A percentile compares a stretch with the other conserved stretches of the same genome.
Conservation (phyloP, 2,888 invertebrate species). For the Vesta saturnalis region DNA sequence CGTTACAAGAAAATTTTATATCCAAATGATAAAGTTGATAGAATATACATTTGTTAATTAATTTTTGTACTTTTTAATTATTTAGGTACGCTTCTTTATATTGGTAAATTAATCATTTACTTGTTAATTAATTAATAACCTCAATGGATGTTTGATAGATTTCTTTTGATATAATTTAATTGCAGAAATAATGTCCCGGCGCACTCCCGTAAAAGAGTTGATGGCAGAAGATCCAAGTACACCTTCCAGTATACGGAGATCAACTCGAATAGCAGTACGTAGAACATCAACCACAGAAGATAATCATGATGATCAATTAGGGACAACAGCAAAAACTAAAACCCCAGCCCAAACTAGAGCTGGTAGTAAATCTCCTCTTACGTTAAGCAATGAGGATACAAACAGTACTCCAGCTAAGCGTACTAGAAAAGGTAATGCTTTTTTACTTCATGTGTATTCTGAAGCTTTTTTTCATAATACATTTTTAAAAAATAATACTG, state of each 20-base stretch:
- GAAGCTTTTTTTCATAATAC: neutral
- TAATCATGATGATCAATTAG: neutral
- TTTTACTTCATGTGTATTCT: no score
- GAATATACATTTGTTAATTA: neutral
- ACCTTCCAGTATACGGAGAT: constrained; percentile 19
- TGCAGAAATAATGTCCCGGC: constrained; percentile 21
- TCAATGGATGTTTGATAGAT: no score
- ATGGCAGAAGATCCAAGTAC: constrained; percentile 5
- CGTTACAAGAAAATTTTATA: neutral
- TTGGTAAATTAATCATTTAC: neutral
- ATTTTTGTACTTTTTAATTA: neutral
- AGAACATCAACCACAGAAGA: constrained; percentile 34
- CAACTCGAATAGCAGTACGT: constrained; percentile 32
- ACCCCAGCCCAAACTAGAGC: constrained; percentile 1
- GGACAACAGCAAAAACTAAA: no score
- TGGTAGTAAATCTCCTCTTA: neutral
- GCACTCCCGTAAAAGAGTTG: constrained; percentile 21
- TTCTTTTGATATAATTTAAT: neutral
- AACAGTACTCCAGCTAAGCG: neutral
- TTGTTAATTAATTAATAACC: neutral
- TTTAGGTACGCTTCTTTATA: neutral
- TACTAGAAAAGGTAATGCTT: neutral
- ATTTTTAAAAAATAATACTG: neutral
- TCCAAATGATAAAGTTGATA: neutral
- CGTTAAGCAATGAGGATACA: neutral